phyloP scores from a whole-genome alignment of 2,888 invertebrate genomes.

The Parnassius mnemosyne region DNA sequence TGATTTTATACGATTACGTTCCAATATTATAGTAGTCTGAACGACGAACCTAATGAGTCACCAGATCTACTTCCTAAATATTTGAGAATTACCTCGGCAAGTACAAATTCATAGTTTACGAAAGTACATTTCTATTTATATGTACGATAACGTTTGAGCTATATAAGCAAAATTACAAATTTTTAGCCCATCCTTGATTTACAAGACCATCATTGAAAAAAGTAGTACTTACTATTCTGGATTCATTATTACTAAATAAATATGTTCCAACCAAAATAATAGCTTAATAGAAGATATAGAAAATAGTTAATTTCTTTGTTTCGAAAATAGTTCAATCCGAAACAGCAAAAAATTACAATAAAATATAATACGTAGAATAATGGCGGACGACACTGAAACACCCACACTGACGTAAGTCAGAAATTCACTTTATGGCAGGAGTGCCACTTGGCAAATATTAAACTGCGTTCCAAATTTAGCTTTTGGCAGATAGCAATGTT shows the following conservation, averaged over 20 bases:
- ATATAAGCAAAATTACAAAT: slow-evolving; percentile 63
- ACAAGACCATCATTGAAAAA: slow-evolving; percentile 50
- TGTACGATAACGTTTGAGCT: slow-evolving; percentile 47
- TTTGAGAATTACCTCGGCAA: background rate
- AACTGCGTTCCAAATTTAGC: slow-evolving; percentile 54
- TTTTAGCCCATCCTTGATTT: slow-evolving; percentile 64
- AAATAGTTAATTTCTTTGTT: slow-evolving; percentile 68
- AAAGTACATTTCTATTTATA: slow-evolving; percentile 19
- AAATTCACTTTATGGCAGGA: slow-evolving; percentile 62
- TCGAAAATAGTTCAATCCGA: slow-evolving; percentile 52
- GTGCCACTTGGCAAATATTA: slow-evolving; percentile 77
- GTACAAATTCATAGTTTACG: background rate
- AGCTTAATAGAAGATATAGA: slow-evolving; percentile 50
- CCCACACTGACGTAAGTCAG: slow-evolving; percentile 78
- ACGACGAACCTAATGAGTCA: slow-evolving; percentile 72
- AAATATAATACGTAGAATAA: slow-evolving; percentile 75
- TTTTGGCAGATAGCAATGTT: too few relatives aligned
- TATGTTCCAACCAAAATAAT: slow-evolving; percentile 60
- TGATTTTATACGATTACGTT: slow-evolving; percentile 61
- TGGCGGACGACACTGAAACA: slow-evolving; percentile 76
- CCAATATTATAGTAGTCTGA: slow-evolving; percentile 44
- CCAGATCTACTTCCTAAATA: slow-evolving; percentile 33
- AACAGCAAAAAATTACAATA: slow-evolving; percentile 68
- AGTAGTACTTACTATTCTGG: slow-evolving; percentile 89
- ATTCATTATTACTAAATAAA: slow-evolving; percentile 83